Evolutionary conservation across 37 sponge, comb jelly and placozoan species (phyloP), one percentile per base, ranked within the genome.

Genomic region (Spongilla lacustris): DNA sequence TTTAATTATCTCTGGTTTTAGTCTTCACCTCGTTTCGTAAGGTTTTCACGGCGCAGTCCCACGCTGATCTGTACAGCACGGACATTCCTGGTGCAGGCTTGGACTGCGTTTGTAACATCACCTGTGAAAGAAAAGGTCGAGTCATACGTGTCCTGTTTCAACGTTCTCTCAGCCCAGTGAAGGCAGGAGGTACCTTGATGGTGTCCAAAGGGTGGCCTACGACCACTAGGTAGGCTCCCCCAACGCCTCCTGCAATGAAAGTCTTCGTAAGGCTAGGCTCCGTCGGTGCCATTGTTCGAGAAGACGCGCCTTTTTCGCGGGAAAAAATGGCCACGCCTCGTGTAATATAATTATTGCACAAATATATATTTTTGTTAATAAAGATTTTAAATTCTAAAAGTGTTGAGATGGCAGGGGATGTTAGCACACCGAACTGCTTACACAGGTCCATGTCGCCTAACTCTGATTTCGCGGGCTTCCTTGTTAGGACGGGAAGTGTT

Each of bases 131-230:
- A 82, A 17, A 58, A 46, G 46, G 46, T 46, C 8, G n/a, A n/a
- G 46, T 46, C 4, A 46, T 8, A 46, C 46, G 46, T 46, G 8
- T 46, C 46, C 4, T 10, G 8, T 8, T 46, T 46, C 8, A 8
- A 4, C 8, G 4, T 8, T 46, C 46, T 46, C 46, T 46, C 46
- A 10, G 46, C 41, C 41, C 41, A 41, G 41, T n/a, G n/a, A n/a
- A 41, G 3, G 41, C 41, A 41, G 6, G 41, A 17, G 14, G 12
- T 33, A 93, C 98, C 93, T 98, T 98, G 46, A 98, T 92, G 24
- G 97, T 97, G 79, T 98, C 99, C 75, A 98, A 87, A 0, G 99
- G 99, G 77, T 98, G 99, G 0, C 99, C 97, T 0, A 88, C 79
- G 27, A 86, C 24, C 13, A 98, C 99, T 9, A 91, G 34, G 32